Evolutionary conservation across 2,888 invertebrate genomes (phyloP).

Genomic region (Cryptus armator): DNA sequence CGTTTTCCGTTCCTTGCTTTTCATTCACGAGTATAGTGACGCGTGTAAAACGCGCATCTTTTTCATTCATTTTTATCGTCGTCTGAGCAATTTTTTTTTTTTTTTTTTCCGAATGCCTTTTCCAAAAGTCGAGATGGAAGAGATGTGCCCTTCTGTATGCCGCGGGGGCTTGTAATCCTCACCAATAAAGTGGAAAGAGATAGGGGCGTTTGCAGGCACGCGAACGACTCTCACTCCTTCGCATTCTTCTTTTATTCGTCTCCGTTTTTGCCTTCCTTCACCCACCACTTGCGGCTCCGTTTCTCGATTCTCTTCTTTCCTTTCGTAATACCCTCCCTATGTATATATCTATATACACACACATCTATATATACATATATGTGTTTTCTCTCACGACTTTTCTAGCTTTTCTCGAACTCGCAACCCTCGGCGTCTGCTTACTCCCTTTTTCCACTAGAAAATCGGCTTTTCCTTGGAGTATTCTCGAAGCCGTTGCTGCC

Average conservation of each 20-base stretch:
- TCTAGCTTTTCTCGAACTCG: conserved; percentile 30
- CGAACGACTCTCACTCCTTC: conserved; percentile 26
- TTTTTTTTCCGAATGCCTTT: conserved; percentile 7
- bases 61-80: conserved; percentile 49
- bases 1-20: background rate
- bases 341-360: background rate
- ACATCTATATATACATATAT: background rate
- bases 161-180: conserved; percentile 72
- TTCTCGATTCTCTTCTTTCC: conserved; percentile 7
- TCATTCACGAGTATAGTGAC: background rate
- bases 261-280: conserved; percentile 1
- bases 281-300: background rate
- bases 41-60: background rate
- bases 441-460: conserved; percentile 53
- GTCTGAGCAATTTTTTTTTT: background rate
- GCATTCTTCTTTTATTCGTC: conserved; percentile 10
- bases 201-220: conserved; percentile 68
- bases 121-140: conserved; percentile 30
- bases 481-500: conserved; percentile 26
- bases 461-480: conserved; percentile 66
- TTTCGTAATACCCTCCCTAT: background rate
- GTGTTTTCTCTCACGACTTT: conserved; percentile 28
- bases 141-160: conserved; percentile 5
- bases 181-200: conserved; percentile 75
- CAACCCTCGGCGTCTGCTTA: conserved; percentile 16